phyloP scores from a whole-genome alignment of 2,797 vertebrate species.

The Gadopsis bispinosus region DNA sequence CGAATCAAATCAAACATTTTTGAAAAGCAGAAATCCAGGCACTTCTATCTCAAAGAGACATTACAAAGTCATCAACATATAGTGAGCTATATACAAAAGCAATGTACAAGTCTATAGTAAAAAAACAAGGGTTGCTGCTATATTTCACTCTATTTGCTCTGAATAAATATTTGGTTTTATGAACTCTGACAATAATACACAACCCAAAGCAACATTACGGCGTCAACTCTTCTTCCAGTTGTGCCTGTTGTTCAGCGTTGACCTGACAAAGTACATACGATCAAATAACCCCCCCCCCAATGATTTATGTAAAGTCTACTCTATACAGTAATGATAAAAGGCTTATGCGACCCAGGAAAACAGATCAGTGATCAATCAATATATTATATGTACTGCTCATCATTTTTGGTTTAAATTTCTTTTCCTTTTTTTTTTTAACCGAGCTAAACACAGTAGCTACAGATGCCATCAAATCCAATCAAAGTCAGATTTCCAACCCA shows the following conservation, averaged over 20 bases:
- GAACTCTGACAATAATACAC: constrained; percentile 40
- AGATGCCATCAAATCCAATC: not conserved
- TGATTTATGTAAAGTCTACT: constrained; percentile 17
- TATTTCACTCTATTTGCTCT: constrained; percentile 53
- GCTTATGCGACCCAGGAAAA: constrained; percentile 16
- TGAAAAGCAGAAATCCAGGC: constrained; percentile 58
- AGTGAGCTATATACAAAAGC: constrained; percentile 73
- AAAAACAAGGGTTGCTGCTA: constrained; percentile 48
- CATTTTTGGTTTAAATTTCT: not conserved
- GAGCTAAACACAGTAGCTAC: not conserved
- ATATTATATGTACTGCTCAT: constrained; percentile 13
- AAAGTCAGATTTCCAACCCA: not conserved
- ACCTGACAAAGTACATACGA: constrained; percentile 13
- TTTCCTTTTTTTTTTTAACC: constrained; percentile 3
- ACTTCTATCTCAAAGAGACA: constrained; percentile 54
- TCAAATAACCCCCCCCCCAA: not conserved
- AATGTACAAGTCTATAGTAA: constrained; percentile 70
- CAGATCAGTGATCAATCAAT: constrained; percentile 10
- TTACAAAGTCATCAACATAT: constrained; percentile 59
- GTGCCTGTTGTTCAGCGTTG: not conserved
- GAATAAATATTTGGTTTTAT: constrained; percentile 76
- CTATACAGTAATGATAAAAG: constrained; percentile 31
- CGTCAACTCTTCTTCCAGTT: constrained; percentile 10
- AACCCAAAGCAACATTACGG: constrained; percentile 4
- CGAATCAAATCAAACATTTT: constrained; percentile 29